A percentile compares a stretch with the other conserved stretches of the same genome.
These are phyloP conservation scores for Muscicapa comitata DNA, from an alignment of 2,797 vertebrate species.

Conservation along the genomic window DNA sequence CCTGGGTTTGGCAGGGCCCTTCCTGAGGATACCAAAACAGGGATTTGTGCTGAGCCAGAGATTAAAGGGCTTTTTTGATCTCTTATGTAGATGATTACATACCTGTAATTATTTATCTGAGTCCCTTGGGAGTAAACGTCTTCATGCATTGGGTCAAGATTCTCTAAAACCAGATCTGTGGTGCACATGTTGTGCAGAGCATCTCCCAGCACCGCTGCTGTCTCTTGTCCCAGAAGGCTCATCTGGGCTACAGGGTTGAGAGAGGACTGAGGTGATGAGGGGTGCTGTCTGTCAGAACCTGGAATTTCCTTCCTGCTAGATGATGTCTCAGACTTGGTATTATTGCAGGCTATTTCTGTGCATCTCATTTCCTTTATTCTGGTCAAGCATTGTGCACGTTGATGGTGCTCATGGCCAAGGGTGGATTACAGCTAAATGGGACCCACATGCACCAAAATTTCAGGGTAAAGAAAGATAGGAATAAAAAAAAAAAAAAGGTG, in stretches of 20 bases:
- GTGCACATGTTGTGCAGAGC: not conserved
- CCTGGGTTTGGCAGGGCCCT: not conserved
- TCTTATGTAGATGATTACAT: not conserved
- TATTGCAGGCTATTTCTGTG: constrained; percentile 6
- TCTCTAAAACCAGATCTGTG: not conserved
- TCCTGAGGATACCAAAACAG: not conserved
- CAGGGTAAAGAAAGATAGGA: not conserved
- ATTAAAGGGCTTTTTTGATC: not conserved
- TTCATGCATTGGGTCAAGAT: not conserved
- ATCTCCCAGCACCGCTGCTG: not conserved
- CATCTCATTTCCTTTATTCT: constrained; percentile 55
- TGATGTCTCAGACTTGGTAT: not conserved
- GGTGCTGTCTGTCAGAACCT: not conserved
- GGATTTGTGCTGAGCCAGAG: not conserved
- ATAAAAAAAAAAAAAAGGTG: not conserved
- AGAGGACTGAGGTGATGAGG: not conserved
- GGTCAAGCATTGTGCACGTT: not conserved
- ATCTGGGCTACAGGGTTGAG: not conserved
- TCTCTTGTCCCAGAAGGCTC: not conserved
- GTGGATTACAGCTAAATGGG: constrained; percentile 28
- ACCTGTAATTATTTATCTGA: not conserved
- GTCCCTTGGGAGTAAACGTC: not conserved
- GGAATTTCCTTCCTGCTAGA: constrained; percentile 42
- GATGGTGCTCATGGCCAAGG: not conserved
- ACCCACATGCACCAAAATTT: not conserved